Conservation (phyloP, 2,888 invertebrate genomes). For the Rhingia rostrata region DNA sequence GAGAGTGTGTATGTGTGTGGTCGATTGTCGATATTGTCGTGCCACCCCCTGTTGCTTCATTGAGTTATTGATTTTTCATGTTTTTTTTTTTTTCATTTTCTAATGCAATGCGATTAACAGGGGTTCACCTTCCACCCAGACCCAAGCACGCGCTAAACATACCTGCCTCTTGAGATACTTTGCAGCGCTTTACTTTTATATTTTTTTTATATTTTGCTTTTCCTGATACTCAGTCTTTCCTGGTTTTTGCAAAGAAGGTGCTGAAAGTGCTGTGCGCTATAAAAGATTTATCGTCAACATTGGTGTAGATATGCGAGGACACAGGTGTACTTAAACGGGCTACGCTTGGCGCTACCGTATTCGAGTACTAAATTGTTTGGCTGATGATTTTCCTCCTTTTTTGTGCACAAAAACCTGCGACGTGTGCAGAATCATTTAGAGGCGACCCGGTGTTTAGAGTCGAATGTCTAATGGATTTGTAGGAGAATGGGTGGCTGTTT, state of each 20-base stretch:
- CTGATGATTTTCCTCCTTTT: slow-evolving; percentile 14
- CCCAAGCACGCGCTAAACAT: slow-evolving; percentile 20
- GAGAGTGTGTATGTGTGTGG: background rate
- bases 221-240: slow-evolving; percentile 45
- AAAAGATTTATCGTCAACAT: slow-evolving; percentile 66
- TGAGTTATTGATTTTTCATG: slow-evolving; percentile 60
- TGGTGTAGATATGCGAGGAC: slow-evolving; percentile 50
- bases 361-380: slow-evolving; percentile 45
- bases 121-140: slow-evolving; percentile 7
- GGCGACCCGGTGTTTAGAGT: slow-evolving; percentile 24
- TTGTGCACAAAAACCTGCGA: slow-evolving; percentile 47
- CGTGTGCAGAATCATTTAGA: slow-evolving; percentile 62
- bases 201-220: slow-evolving; percentile 38
- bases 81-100: slow-evolving; percentile 14
- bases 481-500: slow-evolving; percentile 12
- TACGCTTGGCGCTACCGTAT: slow-evolving; percentile 1
- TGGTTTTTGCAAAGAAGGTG: slow-evolving; percentile 44
- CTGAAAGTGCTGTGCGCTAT: slow-evolving; percentile 52
- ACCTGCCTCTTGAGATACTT: slow-evolving; percentile 21
- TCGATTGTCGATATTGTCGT: background rate
- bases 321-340: slow-evolving; percentile 55
- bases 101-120: slow-evolving; percentile 43
- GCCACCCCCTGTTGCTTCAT: slow-evolving; percentile 59
- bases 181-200: slow-evolving; percentile 33
- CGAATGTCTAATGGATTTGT: slow-evolving; percentile 46